phyloP scores from a whole-genome alignment of 2,888 invertebrate genomes.

The Ceraclea dissimilis region DNA sequence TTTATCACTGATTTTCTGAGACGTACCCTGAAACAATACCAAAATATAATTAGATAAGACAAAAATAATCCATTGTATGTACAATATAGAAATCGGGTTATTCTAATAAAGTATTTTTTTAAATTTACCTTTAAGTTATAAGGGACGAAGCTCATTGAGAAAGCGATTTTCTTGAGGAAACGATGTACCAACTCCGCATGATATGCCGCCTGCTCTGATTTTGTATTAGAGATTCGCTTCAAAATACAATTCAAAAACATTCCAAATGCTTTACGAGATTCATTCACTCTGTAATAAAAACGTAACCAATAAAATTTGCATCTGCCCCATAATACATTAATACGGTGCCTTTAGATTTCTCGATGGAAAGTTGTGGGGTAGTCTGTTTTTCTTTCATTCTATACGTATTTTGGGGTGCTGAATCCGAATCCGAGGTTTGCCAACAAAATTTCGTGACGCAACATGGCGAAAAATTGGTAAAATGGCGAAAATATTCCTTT shows the following conservation, averaged over 20 bases:
- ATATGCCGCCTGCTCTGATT: conserved; percentile 44
- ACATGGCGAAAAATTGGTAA: no score
- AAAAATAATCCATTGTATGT: not conserved
- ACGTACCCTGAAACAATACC: conserved; percentile 50
- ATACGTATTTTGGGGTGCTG: no score
- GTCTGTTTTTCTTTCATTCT: no score
- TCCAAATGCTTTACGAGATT: conserved; percentile 70
- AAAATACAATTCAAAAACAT: conserved; percentile 69
- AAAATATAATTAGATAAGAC: no score
- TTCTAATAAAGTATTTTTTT: not conserved
- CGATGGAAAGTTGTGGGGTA: no score
- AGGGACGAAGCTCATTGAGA: conserved; percentile 59
- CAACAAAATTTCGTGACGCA: no score
- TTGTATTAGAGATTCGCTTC: conserved; percentile 52
- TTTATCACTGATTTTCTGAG: conserved; percentile 66
- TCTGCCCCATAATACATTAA: not conserved
- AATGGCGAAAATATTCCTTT: no score
- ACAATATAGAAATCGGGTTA: not conserved
- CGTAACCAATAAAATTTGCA: not conserved
- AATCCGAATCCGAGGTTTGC: no score
- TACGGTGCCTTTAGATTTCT: no score
- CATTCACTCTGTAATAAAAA: conserved; percentile 47
- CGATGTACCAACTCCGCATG: conserved; percentile 64
- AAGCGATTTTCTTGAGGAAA: conserved; percentile 67
- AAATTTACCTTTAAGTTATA: conserved; percentile 40